These are phyloP conservation scores for Chydorus sphaericus DNA, from an alignment of 2,888 invertebrate genomes.

Conservation along the genomic window DNA sequence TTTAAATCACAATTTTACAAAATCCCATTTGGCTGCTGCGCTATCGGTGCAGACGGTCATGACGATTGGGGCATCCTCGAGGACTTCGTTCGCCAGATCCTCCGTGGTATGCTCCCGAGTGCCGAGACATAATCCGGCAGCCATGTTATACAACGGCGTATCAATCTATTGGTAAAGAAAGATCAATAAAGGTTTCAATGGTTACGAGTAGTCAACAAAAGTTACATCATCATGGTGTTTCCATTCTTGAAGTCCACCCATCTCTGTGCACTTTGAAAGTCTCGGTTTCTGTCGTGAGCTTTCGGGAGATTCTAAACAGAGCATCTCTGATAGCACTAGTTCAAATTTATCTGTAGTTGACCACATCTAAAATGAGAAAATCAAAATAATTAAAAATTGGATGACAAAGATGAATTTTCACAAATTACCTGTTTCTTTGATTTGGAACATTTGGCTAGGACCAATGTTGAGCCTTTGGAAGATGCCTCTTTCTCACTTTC, in stretches of 20 bases:
- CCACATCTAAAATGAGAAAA: conserved; percentile 47
- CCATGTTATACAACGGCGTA: conserved; percentile 69
- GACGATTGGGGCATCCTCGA: conserved; percentile 34
- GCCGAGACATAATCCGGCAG: conserved; percentile 68
- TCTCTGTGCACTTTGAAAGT: conserved; percentile 81
- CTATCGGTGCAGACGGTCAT: conserved; percentile 20
- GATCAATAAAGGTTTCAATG: neutral
- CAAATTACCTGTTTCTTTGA: conserved; percentile 57
- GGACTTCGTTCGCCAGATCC: conserved; percentile 18
- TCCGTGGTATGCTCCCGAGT: conserved; percentile 29
- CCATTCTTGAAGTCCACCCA: conserved; percentile 87
- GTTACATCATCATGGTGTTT: conserved; percentile 57
- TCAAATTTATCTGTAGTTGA: conserved; percentile 70
- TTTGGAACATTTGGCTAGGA: conserved; percentile 52
- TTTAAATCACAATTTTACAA: conserved; percentile 10
- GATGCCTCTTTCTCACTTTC: conserved; percentile 61
- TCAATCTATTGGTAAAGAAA: conserved; percentile 38
- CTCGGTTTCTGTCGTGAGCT: conserved; percentile 36
- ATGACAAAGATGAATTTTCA: neutral
- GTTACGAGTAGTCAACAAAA: neutral
- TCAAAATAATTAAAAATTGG: neutral
- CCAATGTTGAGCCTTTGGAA: conserved; percentile 57
- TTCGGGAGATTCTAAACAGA: conserved; percentile 67
- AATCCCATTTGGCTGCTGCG: conserved; percentile 7
- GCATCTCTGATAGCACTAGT: conserved; percentile 60